Base-by-base conservation (phyloP, 2,797 vertebrate species). In the Micrastur ruficollis region DNA sequence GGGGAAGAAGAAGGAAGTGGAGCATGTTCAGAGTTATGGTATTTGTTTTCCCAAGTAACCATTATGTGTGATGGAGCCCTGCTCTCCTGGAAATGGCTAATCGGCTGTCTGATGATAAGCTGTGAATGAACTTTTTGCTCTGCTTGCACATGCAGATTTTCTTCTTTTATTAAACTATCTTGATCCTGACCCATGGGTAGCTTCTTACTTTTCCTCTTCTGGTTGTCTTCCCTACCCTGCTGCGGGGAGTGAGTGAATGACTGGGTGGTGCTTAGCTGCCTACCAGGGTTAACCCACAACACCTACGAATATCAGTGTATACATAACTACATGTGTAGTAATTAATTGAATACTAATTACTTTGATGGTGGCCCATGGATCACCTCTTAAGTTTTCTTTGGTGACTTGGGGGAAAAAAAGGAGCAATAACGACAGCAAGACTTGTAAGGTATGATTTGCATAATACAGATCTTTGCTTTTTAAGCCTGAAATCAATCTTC, bases 1-100 rank as follows among this genome's bases (percentile, higher is more conserved):
- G 10, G 40, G 42, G 49, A 83, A 67, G 23, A 61, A 71, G 29
- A 20, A 49, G 59, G 29, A 62, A 71, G 7, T 8, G 7, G 8
- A 1, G 5, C 27, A 1, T 4, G 42, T 63, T 63, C 14, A 26
- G 4, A 18, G 7, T 21, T 22, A 11, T 12, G 21, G 3, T 5
- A 18, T 50, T 38, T 66, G 8, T 29, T 49, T 75, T 16, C 9
- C 7, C 12, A 16, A 3, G 59, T 19, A 86, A 47, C 13, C 36
- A 11, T 42, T 27, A 49, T 5, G 29, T 5, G 8, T 5, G 46
- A n/a, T 7, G 17, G 65, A 92, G 8, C n/a, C 7, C 26, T 58
- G 20, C 11, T 78, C 73, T 78, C 70, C 70, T 91, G 56, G 26
- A 74, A 87, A 71, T 26, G 34, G 11, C 26, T 87, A 11, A 52